Evolutionary conservation across 2,797 vertebrate genomes (phyloP), one percentile per base, ranked within the genome.

Genomic region (Malacoraja senta): DNA sequence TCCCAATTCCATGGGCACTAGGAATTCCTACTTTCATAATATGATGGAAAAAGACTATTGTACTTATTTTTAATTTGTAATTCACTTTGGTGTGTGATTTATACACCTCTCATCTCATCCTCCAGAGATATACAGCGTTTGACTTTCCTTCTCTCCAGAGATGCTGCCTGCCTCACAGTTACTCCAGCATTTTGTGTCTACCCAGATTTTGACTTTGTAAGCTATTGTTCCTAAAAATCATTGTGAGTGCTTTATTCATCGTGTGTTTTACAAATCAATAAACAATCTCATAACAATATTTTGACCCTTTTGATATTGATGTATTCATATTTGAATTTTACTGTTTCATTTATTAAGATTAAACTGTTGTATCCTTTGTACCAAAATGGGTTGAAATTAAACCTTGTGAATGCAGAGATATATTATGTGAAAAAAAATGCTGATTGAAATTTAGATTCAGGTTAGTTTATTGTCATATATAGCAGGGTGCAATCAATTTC

Each of bases 201-300:
- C 44, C 44, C 44, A 53, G 3, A 53, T 53, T 53, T 53, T 53
- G 44, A 53, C 3, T 53, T 6, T 53, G 44, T 68, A 65, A 68
- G 84, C 84, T 68, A 38, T 10, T 35, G 26, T 68, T 88, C n/a
- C 8, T 0, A 32, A 65, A 88, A 88, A 68, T 65, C 38, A 53
- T n/a, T 91, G 71, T 92, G 38, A 74, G 58, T 53, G 71, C 53
- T 71, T 63, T 86, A 58, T 4, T 35, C 44, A 53, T 24, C 35
- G 72, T 72, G 88, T 72, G 13, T 44, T 72, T 7, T 19, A 91
- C 32, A 53, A 71, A 58, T 92, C 24, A 92, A 92, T 92, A 92
- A 92, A 92, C 68, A 26, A 65, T 72, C 17, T 26, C 4, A 44
- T 24, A 74, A 35, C 35, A 91, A 44, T 74, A 76, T n/a, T 92